Percentiles rank a stretch among this genome's conserved stretches.
Conservation (phyloP, 1,140 invertebrate genomes). For the Papilio polyxenes region DNA sequence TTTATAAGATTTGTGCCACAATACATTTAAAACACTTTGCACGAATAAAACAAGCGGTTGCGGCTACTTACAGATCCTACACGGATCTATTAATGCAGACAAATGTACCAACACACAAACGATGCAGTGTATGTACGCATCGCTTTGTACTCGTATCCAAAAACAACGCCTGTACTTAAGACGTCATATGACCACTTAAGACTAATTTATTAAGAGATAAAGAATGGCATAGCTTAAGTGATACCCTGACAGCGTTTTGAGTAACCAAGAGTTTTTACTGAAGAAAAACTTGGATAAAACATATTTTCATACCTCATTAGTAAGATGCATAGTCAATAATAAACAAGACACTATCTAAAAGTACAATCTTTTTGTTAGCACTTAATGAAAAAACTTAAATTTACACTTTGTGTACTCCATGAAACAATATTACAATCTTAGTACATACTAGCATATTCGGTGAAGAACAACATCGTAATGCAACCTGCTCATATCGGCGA, state of each 20-base stretch:
- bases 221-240: constrained; percentile 30
- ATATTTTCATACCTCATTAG: neutral
- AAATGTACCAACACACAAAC: constrained; percentile 45
- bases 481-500: too few species aligned
- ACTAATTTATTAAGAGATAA: constrained; percentile 55
- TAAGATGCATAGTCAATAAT: neutral
- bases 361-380: neutral
- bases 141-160: constrained; percentile 20
- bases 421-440: too few species aligned
- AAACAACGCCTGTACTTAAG: constrained; percentile 38
- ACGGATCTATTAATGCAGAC: constrained; percentile 42
- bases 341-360: neutral
- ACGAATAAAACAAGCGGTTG: neutral
- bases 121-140: constrained; percentile 18
- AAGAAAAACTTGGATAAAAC: neutral
- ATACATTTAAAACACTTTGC: neutral
- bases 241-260: constrained; percentile 31
- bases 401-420: too few species aligned
- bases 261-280: neutral
- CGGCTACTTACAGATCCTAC: neutral
- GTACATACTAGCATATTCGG: too few species aligned
- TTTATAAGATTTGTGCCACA: neutral
- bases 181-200: constrained; percentile 45
- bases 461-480: too few species aligned
- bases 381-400: too few species aligned